Evolutionary conservation across 2,113 vertebrate species (phyloP).

Genomic region (Alligator sinensis): DNA sequence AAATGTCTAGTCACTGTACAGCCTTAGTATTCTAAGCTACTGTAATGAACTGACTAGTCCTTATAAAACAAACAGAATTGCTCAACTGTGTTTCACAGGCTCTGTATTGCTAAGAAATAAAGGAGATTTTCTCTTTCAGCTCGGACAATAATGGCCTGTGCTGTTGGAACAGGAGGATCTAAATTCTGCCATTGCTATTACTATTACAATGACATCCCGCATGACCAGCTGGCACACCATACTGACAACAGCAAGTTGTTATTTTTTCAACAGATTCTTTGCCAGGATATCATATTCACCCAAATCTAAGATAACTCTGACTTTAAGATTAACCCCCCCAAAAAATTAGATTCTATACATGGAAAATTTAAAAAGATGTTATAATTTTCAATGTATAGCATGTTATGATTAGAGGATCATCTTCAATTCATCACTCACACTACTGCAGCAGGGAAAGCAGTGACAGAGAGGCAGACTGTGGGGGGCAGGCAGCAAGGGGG

Average conservation of each 20-base stretch:
- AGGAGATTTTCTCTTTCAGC: not conserved
- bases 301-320: no score
- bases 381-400: no score
- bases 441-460: no score
- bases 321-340: no score
- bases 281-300: no score
- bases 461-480: no score
- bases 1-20: not conserved
- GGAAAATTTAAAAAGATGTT: no score
- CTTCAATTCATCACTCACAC: no score
- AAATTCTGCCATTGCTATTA: not conserved
- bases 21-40: not conserved
- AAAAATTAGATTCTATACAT: no score
- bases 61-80: not conserved
- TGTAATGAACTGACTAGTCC: not conserved
- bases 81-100: not conserved
- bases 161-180: not conserved
- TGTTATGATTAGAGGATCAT: no score
- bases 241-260: rapidly evolving
- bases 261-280: not conserved
- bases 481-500: no score
- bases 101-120: not conserved
- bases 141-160: rapidly evolving
- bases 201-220: not conserved
- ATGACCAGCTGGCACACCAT: rapidly evolving